Conservation (phyloP, 2,797 vertebrate species). For the Channa striata region DNA sequence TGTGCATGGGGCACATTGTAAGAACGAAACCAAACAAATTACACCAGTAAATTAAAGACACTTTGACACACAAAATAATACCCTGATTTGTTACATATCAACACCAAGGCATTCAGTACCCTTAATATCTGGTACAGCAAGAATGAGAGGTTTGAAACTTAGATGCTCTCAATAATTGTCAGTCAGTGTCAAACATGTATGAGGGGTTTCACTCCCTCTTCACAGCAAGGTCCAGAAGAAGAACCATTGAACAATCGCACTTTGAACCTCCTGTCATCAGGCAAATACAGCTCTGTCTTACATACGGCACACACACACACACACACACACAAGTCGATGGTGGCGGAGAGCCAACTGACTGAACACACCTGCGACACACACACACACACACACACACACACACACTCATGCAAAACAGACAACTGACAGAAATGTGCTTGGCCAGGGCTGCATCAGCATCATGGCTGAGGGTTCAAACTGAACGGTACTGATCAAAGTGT, state of each 20-base stretch:
- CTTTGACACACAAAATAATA: conserved; percentile 79
- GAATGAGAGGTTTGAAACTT: conserved; percentile 75
- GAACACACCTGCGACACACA: conserved; percentile 58
- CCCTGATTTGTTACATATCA: conserved; percentile 87
- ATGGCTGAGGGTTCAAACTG: conserved; percentile 70
- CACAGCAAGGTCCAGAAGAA: conserved; percentile 75
- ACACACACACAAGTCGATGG: conserved; percentile 12
- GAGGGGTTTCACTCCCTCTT: conserved; percentile 69
- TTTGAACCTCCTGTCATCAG: conserved; percentile 65
- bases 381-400: conserved; percentile 43
- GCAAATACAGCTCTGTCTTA: conserved; percentile 52
- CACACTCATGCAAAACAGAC: conserved; percentile 65
- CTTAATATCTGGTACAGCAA: conserved; percentile 76
- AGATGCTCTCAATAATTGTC: conserved; percentile 74
- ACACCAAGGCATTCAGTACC: conserved; percentile 86
- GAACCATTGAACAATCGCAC: conserved; percentile 64
- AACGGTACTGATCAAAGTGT: conserved; percentile 66
- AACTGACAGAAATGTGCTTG: conserved; percentile 52
- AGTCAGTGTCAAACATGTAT: conserved; percentile 77
- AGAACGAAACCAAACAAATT: conserved; percentile 71
- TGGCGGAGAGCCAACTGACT: conserved; percentile 47
- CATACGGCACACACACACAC: conserved; percentile 25
- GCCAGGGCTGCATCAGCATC: conserved; percentile 56
- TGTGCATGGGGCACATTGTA: conserved; percentile 86
- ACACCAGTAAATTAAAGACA: conserved; percentile 72